Conservation (phyloP, 2,113 vertebrate genomes). For the Prunella himalayana region DNA sequence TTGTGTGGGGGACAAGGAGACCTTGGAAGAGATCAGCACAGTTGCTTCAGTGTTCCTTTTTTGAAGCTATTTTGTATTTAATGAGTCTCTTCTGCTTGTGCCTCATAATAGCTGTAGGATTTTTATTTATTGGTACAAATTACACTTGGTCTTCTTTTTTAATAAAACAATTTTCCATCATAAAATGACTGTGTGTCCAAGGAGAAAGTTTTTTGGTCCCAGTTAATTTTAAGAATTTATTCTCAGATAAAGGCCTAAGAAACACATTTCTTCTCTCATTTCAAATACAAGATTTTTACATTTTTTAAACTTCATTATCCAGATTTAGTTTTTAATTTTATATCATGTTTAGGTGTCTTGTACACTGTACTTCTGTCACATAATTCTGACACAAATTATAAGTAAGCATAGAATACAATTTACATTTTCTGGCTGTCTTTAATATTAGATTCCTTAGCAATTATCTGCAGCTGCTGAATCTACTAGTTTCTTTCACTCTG, state of each 20-base stretch:
- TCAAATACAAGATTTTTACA: not conserved
- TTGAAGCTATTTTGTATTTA: slow-evolving; percentile 9
- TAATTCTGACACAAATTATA: not conserved
- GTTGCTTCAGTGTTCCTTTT: not conserved
- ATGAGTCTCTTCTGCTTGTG: not conserved
- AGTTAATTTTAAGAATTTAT: not conserved
- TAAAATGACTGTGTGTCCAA: not conserved
- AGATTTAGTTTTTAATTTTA: not conserved
- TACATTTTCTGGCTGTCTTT: not conserved
- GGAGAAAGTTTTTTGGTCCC: not conserved
- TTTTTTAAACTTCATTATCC: not conserved
- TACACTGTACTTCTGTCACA: not conserved
- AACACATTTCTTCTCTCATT: not conserved
- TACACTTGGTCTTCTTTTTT: not conserved
- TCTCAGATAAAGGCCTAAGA: not conserved
- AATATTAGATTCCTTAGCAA: not conserved
- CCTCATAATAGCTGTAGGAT: not conserved
- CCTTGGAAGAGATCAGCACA: not conserved
- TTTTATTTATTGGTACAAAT: slow-evolving; percentile 12
- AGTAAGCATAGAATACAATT: not conserved
- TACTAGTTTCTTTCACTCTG: not conserved
- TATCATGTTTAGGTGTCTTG: not conserved
- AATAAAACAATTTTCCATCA: not conserved
- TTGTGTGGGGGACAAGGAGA: not conserved
- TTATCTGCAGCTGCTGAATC: not conserved